Conservation (phyloP, 2,113 vertebrate genomes). For the Manacus vitellinus region DNA sequence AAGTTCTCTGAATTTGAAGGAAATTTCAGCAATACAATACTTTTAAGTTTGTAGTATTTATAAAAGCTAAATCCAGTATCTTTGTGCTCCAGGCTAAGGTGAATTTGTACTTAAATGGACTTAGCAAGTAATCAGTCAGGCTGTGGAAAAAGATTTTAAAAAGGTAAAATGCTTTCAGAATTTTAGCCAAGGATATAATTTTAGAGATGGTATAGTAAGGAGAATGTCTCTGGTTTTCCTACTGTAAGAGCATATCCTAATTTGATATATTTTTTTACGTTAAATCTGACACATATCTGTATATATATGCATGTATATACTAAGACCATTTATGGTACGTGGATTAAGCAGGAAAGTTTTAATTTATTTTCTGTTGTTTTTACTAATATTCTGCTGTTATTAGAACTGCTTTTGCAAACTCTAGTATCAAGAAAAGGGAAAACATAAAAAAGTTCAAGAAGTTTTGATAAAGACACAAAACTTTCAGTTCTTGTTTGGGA, state of each 20-base stretch:
- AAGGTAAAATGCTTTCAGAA: not conserved
- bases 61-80: not conserved
- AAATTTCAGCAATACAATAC: not conserved
- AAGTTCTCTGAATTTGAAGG: not conserved
- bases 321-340: not conserved
- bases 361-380: conserved; percentile 8
- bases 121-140: not conserved
- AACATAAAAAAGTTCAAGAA: not conserved
- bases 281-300: not conserved
- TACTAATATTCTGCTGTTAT: not conserved
- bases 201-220: not conserved
- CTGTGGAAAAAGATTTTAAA: not conserved
- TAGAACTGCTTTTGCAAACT: not conserved
- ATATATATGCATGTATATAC: not conserved
- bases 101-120: not conserved
- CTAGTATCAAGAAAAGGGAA: not conserved
- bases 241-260: not conserved
- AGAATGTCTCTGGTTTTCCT: not conserved
- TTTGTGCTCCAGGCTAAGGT: not conserved
- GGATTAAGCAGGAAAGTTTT: not conserved
- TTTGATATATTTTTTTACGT: not conserved
- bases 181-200: not conserved
- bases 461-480: not conserved
- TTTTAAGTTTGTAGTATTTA: not conserved
- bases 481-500: not conserved